Base-by-base conservation (phyloP, 2,113 vertebrate species). In the Nycticebus coucang region DNA sequence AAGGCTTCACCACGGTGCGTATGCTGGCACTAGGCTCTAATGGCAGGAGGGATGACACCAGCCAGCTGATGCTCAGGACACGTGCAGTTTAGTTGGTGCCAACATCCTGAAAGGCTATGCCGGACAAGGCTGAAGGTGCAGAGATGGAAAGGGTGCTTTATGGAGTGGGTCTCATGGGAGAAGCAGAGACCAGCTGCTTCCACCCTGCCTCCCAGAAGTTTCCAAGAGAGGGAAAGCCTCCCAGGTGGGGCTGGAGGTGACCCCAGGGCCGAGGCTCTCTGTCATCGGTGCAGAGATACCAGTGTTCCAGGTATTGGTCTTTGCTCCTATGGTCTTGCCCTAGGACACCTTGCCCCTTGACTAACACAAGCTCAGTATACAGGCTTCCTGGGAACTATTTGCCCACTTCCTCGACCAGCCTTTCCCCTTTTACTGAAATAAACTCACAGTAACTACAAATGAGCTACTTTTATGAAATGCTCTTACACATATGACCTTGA, bases 181-280 rank as follows among this genome's bases (percentile, higher is more conserved):
- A 62, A 53, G 72, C 11, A 1, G 53, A 77, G 87, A 79, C 89
- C 75, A 77, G 24, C 71, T 82, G 24, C 85, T 85, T 90, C 78
- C 88, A 80, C 60, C 81, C 59, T 41, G 57, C 86, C 69, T 80
- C 77, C 80, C 59, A 66, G 69, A 84, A 89, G 80, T 95, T 69
- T 93, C 69, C 62, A 18, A 18, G 33, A 95, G 74, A 53, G 13
- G 26, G 57, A 77, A 35, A 93, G 82, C 79, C 55, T 78, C 41
- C 33, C 0, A 19, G 17, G 57, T 1, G 0, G 28, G 53, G 55
- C 75, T 75, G 71, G 83, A 0, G 33, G 89, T 28, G 33, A 83
- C 4, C 89, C 72, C 33, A 2, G 57, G 85, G 87, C 41, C 24
- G 3, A 30, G 1, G 50, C 62, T 18, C 45, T 85, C 22, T 89